Evolutionary conservation across 2,888 invertebrate genomes (phyloP), one percentile per base, ranked within the genome.

Genomic region (Andrena minutula): DNA sequence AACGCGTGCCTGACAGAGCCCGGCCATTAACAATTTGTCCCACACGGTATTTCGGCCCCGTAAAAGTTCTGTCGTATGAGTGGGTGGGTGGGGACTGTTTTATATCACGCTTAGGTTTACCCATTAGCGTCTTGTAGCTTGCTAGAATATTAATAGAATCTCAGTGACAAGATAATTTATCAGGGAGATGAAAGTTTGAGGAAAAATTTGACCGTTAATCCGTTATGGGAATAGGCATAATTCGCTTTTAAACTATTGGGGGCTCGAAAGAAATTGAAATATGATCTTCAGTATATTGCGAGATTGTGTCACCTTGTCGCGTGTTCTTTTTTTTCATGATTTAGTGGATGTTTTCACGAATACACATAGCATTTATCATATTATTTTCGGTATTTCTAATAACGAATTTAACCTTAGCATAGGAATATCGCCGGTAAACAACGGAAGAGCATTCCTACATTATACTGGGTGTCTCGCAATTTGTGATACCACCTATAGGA

Each of bases 321-420:
- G 4, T 41, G 16, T 41, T 32, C 4, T 12, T 41, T 4, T 12
- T 35, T 35, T 16, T 41, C 4, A 41, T 16, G 41, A 41, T 41
- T 41, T 41, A 41, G 41, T 41, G 41, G 41, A 41, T 41, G 16
- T 41, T 16, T 2, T 0, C 41, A 5, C 16, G 4, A 41, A 41
- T 12, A 23, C 12, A 26, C 23, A 10, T 10, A 20, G 7, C 7
- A 20, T 51, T 35, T 23, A 23, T 64, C 41, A 12, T 47, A 28
- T 64, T 23, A n/a, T 2, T 28, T 16, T 30, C 49, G 23, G 12
- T 41, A 7, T 12, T 23, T 47, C 35, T 32, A 35, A 49, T 32
- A 30, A n/a, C n/a, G 76, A 69, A 53, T 79, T 53, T 71, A 41
- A 76, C 58, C 60, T 70, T 66, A 61, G 20, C 32, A 7, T n/a